phyloP scores from a whole-genome alignment of 2,888 invertebrate genomes.

The Holacanthella duospinosa region DNA sequence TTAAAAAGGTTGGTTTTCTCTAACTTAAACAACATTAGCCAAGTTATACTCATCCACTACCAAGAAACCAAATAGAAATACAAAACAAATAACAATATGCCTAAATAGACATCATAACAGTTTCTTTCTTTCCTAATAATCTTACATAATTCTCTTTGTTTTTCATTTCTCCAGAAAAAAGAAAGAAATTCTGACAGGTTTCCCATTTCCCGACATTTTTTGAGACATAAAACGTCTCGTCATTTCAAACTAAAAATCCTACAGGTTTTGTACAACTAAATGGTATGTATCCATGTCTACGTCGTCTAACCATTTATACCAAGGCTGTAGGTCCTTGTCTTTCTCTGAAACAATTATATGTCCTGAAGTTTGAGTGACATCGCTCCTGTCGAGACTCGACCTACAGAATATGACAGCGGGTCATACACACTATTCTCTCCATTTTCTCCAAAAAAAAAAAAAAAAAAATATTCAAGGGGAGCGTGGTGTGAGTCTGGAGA shows the following conservation, averaged over 20 bases:
- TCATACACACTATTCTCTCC: too few relatives aligned
- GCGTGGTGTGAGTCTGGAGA: neutral
- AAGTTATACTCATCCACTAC: neutral
- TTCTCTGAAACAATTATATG: constrained; percentile 1
- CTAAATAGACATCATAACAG: neutral
- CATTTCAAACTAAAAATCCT: too few relatives aligned
- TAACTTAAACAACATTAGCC: too few relatives aligned
- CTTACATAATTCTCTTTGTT: neutral
- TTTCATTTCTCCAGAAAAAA: neutral
- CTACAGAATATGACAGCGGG: neutral
- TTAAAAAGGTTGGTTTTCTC: too few relatives aligned
- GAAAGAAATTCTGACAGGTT: neutral
- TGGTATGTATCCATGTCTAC: too few relatives aligned
- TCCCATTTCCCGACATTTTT: neutral
- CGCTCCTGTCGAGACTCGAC: neutral
- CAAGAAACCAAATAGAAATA: neutral
- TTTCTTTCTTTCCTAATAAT: too few relatives aligned
- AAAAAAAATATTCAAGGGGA: neutral
- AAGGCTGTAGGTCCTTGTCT: neutral
- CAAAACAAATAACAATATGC: too few relatives aligned
- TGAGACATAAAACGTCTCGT: too few relatives aligned
- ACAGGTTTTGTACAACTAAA: too few relatives aligned
- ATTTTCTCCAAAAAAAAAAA: too few relatives aligned
- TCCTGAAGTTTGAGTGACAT: constrained; percentile 2
- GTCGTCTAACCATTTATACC: too few relatives aligned